Conservation (phyloP, 92 coral and sea anemone species). For the Galaxea fascicularis region DNA sequence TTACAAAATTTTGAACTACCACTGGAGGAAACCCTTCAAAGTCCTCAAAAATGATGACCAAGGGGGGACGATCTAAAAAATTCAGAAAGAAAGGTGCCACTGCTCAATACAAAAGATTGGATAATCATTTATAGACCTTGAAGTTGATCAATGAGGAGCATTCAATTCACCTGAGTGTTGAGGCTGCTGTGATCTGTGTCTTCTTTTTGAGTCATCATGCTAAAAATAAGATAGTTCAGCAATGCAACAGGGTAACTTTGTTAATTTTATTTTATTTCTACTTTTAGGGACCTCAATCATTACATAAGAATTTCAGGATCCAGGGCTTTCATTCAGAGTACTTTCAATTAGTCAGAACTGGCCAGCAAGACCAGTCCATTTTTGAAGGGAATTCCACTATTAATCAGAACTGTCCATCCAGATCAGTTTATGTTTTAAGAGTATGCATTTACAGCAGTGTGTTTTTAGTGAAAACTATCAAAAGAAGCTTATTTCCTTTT, state of each 20-base stretch:
- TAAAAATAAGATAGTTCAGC: not conserved
- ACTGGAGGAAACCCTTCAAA: constrained; percentile 92
- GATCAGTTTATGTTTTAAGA: no score
- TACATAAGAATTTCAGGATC: no score
- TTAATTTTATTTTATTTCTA: no score
- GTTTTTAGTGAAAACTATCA: no score
- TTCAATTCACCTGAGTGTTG: constrained; percentile 26
- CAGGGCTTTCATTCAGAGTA: no score
- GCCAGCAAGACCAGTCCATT: no score
- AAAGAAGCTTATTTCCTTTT: no score
- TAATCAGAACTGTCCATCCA: no score
- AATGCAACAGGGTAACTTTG: not conserved
- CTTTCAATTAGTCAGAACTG: no score
- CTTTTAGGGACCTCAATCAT: no score
- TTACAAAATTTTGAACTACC: constrained; percentile 89
- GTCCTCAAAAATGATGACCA: constrained; percentile 91
- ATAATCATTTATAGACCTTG: not conserved
- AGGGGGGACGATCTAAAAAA: constrained; percentile 69
- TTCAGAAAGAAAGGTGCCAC: not conserved
- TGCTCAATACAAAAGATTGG: not conserved
- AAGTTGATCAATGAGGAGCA: not conserved
- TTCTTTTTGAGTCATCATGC: constrained; percentile 18
- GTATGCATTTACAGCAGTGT: no score
- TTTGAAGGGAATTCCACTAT: no score
- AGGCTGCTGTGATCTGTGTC: not conserved